These are phyloP conservation scores for Eubasilissa splendida DNA, from an alignment of 2,888 invertebrate species.

Conservation along the genomic window DNA sequence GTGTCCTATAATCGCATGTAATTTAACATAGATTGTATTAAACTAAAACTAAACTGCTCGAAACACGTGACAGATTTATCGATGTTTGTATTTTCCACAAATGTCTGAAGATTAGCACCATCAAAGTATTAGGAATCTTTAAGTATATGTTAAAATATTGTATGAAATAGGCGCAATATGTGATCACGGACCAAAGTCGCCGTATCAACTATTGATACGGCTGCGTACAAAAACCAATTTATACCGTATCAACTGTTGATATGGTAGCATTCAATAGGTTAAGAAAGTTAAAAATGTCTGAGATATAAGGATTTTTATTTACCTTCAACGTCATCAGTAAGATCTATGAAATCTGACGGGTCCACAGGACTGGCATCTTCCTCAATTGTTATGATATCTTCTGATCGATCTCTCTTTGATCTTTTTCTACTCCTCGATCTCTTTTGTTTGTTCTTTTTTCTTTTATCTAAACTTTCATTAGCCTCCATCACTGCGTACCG, in stretches of 20 bases:
- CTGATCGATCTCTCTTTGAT: constrained; percentile 59
- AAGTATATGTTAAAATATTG: no score
- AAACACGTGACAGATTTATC: no score
- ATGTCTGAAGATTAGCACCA: background rate
- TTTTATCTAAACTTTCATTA: constrained; percentile 53
- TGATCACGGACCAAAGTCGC: no score
- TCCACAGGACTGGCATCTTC: constrained; percentile 62
- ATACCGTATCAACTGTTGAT: no score
- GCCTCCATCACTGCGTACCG: constrained; percentile 4
- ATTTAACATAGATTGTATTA: no score
- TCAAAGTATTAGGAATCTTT: no score
- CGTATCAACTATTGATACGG: no score
- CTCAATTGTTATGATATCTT: constrained; percentile 68
- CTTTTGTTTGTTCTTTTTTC: constrained; percentile 63
- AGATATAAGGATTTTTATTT: background rate
- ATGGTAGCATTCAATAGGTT: background rate
- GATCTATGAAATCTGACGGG: constrained; percentile 73
- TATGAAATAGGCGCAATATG: no score
- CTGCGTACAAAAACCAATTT: no score
- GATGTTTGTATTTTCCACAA: no score
- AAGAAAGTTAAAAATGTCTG: background rate
- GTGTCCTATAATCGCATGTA: no score
- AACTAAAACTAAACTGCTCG: no score
- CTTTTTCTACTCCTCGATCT: constrained; percentile 23
- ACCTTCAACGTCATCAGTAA: constrained; percentile 68